Conservation (phyloP, 2,113 vertebrate species). For the Eurypyga helias region DNA sequence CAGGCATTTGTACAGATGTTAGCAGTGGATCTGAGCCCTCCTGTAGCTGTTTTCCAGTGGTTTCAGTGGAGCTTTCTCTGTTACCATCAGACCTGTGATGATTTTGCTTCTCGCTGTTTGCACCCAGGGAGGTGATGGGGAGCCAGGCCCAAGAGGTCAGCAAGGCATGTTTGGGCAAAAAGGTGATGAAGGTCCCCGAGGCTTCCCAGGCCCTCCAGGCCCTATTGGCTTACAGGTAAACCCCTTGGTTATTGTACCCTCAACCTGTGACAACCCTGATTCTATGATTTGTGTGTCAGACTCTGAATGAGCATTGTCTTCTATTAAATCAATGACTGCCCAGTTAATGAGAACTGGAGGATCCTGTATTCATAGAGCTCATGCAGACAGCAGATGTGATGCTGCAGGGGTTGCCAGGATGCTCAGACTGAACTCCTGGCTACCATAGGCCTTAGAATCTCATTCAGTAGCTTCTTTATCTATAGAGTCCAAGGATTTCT, state of each 20-base stretch:
- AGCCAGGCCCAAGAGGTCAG: slow-evolving; percentile 94
- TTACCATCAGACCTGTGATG: neutral
- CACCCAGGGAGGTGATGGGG: slow-evolving; percentile 92
- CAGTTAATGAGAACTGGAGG: neutral
- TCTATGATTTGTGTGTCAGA: neutral
- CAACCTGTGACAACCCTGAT: neutral
- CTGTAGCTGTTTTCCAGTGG: neutral
- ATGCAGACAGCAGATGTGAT: neutral
- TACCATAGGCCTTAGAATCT: neutral
- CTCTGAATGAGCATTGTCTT: neutral
- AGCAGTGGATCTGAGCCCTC: neutral
- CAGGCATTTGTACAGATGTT: neutral
- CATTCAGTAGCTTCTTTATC: neutral
- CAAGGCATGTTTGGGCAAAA: slow-evolving; percentile 99
- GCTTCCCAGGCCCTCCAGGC: slow-evolving; percentile 95
- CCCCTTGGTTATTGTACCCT: neutral
- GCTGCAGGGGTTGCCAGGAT: neutral
- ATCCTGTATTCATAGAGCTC: neutral
- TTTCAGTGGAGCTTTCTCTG: neutral
- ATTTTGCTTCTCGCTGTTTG: neutral
- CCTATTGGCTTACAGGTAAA: slow-evolving; percentile 96
- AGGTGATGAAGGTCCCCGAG: slow-evolving; percentile 94
- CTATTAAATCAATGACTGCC: neutral
- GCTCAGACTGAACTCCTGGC: neutral
- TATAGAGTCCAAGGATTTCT: neutral